Evolutionary conservation across 2,113 vertebrate species (phyloP).

Genomic region (Peucedramus taeniatus): DNA sequence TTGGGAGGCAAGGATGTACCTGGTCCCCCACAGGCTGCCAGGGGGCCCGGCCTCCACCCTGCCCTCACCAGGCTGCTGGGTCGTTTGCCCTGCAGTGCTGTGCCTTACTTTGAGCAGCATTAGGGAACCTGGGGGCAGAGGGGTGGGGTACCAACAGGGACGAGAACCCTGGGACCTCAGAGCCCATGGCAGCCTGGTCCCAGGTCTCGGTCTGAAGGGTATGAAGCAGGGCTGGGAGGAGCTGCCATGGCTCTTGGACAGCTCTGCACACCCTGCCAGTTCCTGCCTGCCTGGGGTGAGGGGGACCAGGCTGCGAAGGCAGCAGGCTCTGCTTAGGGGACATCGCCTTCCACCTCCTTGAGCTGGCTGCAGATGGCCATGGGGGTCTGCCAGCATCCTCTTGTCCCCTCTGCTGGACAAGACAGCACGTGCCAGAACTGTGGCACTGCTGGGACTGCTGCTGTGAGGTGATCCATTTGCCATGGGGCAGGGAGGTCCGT

Average conservation of each 20-base stretch:
- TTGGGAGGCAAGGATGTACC: fast-evolving
- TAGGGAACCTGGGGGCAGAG: not conserved
- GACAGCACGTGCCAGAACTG: not conserved
- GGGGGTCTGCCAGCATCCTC: not conserved
- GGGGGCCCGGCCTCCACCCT: not conserved
- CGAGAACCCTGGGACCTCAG: not conserved
- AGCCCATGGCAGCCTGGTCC: not conserved
- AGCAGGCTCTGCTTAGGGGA: not conserved
- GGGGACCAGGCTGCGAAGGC: fast-evolving
- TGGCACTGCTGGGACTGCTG: not conserved
- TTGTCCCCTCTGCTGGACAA: not conserved
- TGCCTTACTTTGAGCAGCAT: not conserved
- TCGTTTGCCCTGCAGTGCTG: not conserved
- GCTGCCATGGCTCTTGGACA: not conserved
- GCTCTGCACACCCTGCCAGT: not conserved
- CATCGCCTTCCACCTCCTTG: not conserved
- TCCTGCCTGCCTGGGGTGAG: not conserved
- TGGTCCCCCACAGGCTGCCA: not conserved
- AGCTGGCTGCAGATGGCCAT: not conserved
- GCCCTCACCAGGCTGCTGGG: fast-evolving
- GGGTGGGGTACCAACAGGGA: not conserved
- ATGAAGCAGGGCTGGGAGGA: not conserved
- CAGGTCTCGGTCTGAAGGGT: not conserved
- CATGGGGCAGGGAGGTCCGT: not conserved
- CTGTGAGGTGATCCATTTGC: not conserved